A percentile compares a stretch with the other conserved stretches of the same genome.
phyloP scores from a whole-genome alignment of 2,888 invertebrate species.

The Himalopsyche kuldschensis region DNA sequence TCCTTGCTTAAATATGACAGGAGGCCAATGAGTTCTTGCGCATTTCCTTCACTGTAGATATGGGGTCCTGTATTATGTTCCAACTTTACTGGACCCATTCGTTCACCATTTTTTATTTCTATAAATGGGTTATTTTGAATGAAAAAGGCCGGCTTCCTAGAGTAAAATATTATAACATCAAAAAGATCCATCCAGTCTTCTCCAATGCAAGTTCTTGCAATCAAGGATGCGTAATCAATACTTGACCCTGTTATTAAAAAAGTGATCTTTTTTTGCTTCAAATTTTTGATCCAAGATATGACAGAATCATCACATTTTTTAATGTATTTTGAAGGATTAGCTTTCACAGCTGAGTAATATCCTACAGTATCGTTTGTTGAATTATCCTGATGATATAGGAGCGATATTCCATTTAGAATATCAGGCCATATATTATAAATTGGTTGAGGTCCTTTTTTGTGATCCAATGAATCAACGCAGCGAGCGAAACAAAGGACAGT shows the following conservation, averaged over 20 bases:
- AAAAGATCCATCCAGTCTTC: slow-evolving; percentile 66
- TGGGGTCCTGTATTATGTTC: slow-evolving; percentile 51
- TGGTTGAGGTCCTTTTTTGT: slow-evolving; percentile 44
- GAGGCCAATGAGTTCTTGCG: slow-evolving; percentile 58
- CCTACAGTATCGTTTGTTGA: slow-evolving; percentile 60
- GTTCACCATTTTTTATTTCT: slow-evolving; percentile 49
- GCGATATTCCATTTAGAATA: slow-evolving; percentile 61
- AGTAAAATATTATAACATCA: slow-evolving; percentile 67
- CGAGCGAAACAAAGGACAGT: slow-evolving; percentile 67
- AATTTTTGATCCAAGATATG: slow-evolving; percentile 61
- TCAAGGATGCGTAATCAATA: slow-evolving; percentile 68
- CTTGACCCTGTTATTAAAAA: slow-evolving; percentile 75
- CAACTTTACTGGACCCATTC: slow-evolving; percentile 46
- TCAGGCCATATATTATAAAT: slow-evolving; percentile 67
- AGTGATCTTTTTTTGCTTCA: slow-evolving; percentile 60
- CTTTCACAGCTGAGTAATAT: slow-evolving; percentile 65
- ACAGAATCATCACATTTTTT: slow-evolving; percentile 57
- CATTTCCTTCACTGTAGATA: slow-evolving; percentile 64
- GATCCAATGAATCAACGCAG: slow-evolving; percentile 66
- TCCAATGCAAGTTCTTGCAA: slow-evolving; percentile 66
- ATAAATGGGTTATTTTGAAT: slow-evolving; percentile 60
- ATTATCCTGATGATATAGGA: slow-evolving; percentile 64
- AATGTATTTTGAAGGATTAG: slow-evolving; percentile 61
- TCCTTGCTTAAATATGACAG: slow-evolving; percentile 49
- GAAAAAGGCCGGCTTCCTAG: slow-evolving; percentile 77